Evolutionary conservation across 2,888 invertebrate genomes (phyloP).

Genomic region (Lottia gigantea): DNA sequence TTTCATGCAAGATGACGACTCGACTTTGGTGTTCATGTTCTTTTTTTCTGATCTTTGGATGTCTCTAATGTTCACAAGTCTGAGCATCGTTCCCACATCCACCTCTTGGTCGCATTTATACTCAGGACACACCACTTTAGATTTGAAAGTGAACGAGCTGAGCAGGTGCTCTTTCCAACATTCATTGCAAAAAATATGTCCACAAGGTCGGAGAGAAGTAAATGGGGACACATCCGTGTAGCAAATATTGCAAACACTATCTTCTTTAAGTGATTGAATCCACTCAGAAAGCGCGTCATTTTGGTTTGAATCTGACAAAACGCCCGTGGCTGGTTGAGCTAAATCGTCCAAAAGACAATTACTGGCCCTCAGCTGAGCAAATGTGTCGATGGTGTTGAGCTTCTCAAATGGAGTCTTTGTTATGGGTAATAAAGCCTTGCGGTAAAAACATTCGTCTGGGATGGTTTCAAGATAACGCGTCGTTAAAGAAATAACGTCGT

Average conservation of each 20-base stretch:
- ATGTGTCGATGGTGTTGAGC: not conserved
- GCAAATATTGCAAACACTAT: conserved; percentile 10
- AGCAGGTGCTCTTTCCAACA: conserved; percentile 26
- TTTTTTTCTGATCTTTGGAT: not conserved
- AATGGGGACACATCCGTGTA: conserved; percentile 9
- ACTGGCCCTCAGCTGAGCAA: not conserved
- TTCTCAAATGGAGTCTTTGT: not conserved
- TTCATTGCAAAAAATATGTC: conserved; percentile 33
- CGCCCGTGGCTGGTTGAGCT: not conserved
- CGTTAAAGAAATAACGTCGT: not conserved
- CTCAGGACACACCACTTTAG: not conserved
- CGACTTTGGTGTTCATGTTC: not conserved
- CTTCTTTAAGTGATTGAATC: not conserved
- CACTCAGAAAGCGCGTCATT: not conserved
- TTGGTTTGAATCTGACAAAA: not conserved
- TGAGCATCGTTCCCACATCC: not conserved
- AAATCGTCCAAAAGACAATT: not conserved
- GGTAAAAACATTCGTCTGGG: not conserved
- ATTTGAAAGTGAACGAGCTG: not conserved
- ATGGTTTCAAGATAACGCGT: not conserved
- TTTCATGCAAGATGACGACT: not conserved
- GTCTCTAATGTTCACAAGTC: not conserved
- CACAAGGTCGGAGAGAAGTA: conserved; percentile 28
- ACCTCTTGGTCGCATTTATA: not conserved
- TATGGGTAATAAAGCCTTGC: not conserved